Percentiles rank a stretch among this genome's conserved stretches.
These are phyloP conservation scores for Lemur catta DNA, from an alignment of 2,797 vertebrate species.

Conservation along the genomic window DNA sequence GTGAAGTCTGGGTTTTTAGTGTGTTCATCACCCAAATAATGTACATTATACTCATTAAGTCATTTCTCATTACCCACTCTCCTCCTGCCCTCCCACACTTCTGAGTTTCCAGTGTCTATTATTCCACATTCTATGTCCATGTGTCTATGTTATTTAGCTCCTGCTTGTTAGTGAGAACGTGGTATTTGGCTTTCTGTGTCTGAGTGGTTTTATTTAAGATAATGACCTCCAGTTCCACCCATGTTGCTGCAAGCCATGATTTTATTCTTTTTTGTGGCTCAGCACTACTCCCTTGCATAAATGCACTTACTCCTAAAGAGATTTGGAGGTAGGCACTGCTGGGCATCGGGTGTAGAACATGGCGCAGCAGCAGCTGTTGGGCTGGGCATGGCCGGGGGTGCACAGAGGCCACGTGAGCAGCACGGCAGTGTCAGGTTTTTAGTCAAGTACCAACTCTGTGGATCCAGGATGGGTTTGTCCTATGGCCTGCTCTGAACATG, in stretches of 20 bases:
- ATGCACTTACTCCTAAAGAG: not conserved
- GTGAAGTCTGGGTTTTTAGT: not conserved
- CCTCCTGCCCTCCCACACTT: not conserved
- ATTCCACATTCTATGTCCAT: not conserved
- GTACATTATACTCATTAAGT: not conserved
- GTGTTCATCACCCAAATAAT: not conserved
- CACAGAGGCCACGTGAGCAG: too few relatives aligned
- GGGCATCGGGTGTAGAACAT: too few relatives aligned
- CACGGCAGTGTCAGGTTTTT: slow-evolving; percentile 67
- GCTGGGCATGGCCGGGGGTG: too few relatives aligned
- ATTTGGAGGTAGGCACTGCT: not conserved
- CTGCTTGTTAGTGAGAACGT: not conserved
- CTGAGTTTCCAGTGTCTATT: not conserved
- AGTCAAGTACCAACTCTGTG: slow-evolving; percentile 63
- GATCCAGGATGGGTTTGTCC: slow-evolving; percentile 72
- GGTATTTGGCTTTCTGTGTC: not conserved
- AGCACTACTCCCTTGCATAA: not conserved
- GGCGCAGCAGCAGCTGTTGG: too few relatives aligned
- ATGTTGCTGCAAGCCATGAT: too few relatives aligned
- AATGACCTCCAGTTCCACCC: not conserved
- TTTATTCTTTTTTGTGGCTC: too few relatives aligned
- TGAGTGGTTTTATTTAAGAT: not conserved
- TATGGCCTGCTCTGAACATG: slow-evolving; percentile 54
- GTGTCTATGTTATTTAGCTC: not conserved
- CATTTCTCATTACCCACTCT: not conserved